Base-by-base conservation (phyloP, 2,113 vertebrate species). In the Leucoraja erinaceus region DNA sequence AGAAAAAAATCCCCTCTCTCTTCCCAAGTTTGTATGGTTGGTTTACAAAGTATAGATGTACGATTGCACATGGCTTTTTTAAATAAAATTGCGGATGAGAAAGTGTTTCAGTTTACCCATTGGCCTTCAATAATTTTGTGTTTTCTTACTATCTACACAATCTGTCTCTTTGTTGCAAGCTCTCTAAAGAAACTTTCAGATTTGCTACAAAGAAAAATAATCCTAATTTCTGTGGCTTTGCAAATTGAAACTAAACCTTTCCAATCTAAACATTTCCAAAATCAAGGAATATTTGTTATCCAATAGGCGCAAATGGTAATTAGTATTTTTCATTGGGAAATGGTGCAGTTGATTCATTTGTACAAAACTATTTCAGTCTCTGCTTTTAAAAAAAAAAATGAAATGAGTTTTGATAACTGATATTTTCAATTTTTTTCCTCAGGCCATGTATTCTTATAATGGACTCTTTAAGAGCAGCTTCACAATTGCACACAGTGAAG, bases 401-500 rank as follows among this genome's bases (percentile, higher is more conserved):
- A 91, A 47, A 33, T 91, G 38, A 72, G 10, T 47, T 72, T 25
- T 91, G 38, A 18, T 31, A 90, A 90, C 33, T 90, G 88, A 91
- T 47, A 72, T 5, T 81, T 5, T 59, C 79, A 0, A 47, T 0
- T 93, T 1, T 95, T 8, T 93, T 95, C 18, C 94, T 54, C 94
- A 99, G 99, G 94, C 98, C 99, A 25, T 99, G 98, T 84, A 98
- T 99, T 95, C 97, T 99, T 28, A 96, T 99, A 94, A 97, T 99
- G 93, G 98, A 99, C 94, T 99, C 99, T 93, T 96, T 99, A 93
- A 99, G 98, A 96, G 95, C 97, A 14, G 97, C 96, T 93, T 97
- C 97, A 56, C 95, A 98, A 68, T 97, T 98, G 94, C 97, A 97
- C 16, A 97, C 98, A 93, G 97, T 97, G 94, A 98, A 98, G 93